Percentiles rank a stretch among this genome's conserved stretches.
These are phyloP conservation scores for Cryptus armator DNA, from an alignment of 2,888 invertebrate genomes.

Conservation along the genomic window DNA sequence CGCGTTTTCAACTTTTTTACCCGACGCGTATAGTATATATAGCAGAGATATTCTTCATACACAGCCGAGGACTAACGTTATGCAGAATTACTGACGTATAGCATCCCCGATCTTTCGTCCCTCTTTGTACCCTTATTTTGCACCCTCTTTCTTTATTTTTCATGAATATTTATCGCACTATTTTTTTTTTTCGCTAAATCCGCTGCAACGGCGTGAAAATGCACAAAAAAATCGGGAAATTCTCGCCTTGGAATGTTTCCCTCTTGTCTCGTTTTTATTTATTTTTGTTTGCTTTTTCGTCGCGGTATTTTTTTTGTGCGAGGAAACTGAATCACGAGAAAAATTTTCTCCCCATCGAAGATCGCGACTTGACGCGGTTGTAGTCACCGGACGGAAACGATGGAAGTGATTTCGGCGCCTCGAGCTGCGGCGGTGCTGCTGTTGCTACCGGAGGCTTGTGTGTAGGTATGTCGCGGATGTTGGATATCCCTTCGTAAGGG, in stretches of 20 bases:
- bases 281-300: not conserved
- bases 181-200: slow-evolving; percentile 13
- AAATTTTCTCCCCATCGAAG: not conserved
- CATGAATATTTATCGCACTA: slow-evolving; percentile 38
- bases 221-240: not conserved
- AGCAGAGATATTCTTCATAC: slow-evolving; percentile 5
- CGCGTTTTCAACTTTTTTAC: slow-evolving; percentile 39
- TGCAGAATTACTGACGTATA: slow-evolving; percentile 5
- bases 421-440: slow-evolving; percentile 18
- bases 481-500: slow-evolving; percentile 14
- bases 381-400: slow-evolving; percentile 57
- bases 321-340: not conserved
- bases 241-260: not conserved
- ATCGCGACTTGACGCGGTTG: not conserved
- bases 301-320: not conserved
- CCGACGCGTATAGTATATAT: not conserved
- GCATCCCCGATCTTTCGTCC: not conserved
- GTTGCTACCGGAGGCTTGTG: slow-evolving; percentile 15
- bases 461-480: slow-evolving; percentile 16
- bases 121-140: not conserved
- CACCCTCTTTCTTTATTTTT: not conserved
- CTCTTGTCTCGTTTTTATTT: not conserved
- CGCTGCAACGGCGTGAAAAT: not conserved
- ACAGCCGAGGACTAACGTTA: slow-evolving; percentile 10
- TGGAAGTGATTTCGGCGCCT: slow-evolving; percentile 63